These are phyloP conservation scores for Chlorodrepanis virens DNA, from an alignment of 2,113 vertebrate species.

Conservation along the genomic window DNA sequence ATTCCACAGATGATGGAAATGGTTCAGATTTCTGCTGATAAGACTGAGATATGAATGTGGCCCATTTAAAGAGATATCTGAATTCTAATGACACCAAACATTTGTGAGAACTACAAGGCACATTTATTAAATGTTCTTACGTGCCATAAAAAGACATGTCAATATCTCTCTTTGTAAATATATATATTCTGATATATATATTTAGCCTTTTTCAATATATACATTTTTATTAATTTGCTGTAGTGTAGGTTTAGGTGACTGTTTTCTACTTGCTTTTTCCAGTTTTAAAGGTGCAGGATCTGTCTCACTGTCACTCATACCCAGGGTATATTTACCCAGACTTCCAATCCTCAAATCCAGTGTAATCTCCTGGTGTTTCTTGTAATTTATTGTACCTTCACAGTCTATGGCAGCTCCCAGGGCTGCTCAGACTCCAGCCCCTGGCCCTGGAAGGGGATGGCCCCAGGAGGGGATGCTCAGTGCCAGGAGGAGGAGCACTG, in stretches of 20 bases:
- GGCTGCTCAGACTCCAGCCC: neutral
- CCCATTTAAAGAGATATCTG: neutral
- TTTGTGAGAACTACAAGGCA: conserved; percentile 34
- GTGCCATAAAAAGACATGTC: conserved; percentile 33
- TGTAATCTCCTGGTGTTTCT: neutral
- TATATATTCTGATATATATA: conserved; percentile 53
- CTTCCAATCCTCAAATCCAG: neutral
- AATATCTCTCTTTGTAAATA: conserved; percentile 48
- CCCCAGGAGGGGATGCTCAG: neutral
- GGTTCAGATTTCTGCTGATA: neutral
- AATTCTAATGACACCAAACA: neutral
- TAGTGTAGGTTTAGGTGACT: conserved; percentile 50
- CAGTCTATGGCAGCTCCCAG: neutral
- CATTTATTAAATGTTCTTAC: neutral
- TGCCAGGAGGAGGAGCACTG: conserved; percentile 5
- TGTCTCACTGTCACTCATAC: neutral
- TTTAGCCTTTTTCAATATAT: conserved; percentile 43
- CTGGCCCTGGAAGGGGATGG: neutral
- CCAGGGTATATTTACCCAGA: neutral
- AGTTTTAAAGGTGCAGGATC: conserved; percentile 84
- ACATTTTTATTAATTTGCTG: conserved; percentile 8
- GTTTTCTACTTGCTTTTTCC: conserved; percentile 64
- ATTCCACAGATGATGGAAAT: neutral
- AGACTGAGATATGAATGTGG: neutral
- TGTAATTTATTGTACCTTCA: neutral